Evolutionary conservation across 2,888 invertebrate species (phyloP), one percentile per base, ranked within the genome.

Genomic region (Falcaria lacertinaria): DNA sequence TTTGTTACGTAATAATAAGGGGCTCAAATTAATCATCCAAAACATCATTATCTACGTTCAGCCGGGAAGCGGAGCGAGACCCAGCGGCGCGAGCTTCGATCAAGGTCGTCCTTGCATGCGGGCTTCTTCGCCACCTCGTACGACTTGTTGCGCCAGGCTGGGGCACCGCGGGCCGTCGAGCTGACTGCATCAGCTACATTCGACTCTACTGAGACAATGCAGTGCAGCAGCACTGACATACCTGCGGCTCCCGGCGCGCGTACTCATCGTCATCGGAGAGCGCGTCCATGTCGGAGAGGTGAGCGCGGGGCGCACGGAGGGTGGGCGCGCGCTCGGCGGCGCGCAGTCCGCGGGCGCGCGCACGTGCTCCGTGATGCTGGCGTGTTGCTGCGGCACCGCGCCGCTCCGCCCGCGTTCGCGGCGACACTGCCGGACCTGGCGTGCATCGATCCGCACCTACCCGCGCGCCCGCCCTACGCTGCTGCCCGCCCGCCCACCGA

Each of bases 211-310:
- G 15, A 22, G 28, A 11, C 28, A 28, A 11, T 28, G 19, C 19
- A 4, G 28, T 52, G 44, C 44, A 42, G 44, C 28, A 43, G 45
- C 44, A 43, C 39, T 40, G 47, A 65, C 73, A 62, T 84, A 89
- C 88, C 88, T 88, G 87, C 62, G 77, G 78, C 58, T 84, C 84
- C 53, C 85, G 82, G 72, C 84, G 84, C 74, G 78, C 64, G 71
- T 74, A 86, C 41, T 89, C 88, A 64, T 88, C 87, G 74, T 89
- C 88, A 76, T 89, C 88, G 70, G 87, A 87, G 74, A 88, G 88
- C 71, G 82, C 85, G 82, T 89, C 87, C 88, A 89, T 89, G 75
- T 75, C 78, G 64, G 48, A 57, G 58, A 48, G 47, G 54, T 49
- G 67, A 47, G 70, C 60, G 73, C 64, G 66, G 59, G 65, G 67